These are phyloP conservation scores for Dendroctonus valens DNA, from an alignment of 1,140 invertebrate genomes.

Conservation along the genomic window DNA sequence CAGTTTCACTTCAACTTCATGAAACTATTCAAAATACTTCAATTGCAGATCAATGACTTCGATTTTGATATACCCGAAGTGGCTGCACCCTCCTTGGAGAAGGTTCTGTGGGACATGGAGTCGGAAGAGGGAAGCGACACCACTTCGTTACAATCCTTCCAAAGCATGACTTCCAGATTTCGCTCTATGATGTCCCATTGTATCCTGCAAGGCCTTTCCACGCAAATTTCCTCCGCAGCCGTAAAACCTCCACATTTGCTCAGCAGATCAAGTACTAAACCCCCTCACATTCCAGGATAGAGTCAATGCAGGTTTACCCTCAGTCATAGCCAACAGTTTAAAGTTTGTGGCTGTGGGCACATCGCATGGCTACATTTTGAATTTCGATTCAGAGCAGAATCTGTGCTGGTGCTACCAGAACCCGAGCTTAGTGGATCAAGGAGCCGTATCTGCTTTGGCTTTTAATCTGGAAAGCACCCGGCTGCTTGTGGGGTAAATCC, in stretches of 20 bases:
- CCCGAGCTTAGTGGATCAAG: conserved; percentile 65
- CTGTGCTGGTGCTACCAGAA: conserved; percentile 83
- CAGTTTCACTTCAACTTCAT: too few relatives aligned
- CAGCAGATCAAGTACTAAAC: background rate
- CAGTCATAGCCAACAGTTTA: conserved; percentile 73
- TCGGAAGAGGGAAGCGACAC: conserved; percentile 59
- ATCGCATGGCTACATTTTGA: conserved; percentile 85
- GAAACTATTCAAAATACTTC: too few relatives aligned
- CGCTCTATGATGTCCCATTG: conserved; percentile 78
- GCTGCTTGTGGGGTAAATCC: conserved; percentile 73
- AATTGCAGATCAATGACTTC: conserved; percentile 70
- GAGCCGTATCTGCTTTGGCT: conserved; percentile 80
- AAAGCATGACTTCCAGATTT: conserved; percentile 50
- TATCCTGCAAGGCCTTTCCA: conserved; percentile 79
- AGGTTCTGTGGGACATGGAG: conserved; percentile 77
- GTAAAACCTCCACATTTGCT: conserved; percentile 52
- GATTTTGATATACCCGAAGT: conserved; percentile 82
- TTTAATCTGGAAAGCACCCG: conserved; percentile 86
- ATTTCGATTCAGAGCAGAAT: conserved; percentile 83
- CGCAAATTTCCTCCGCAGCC: conserved; percentile 77
- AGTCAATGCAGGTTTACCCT: conserved; percentile 85
- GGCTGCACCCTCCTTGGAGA: conserved; percentile 78
- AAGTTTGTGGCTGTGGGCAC: conserved; percentile 87
- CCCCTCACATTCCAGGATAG: conserved; percentile 64
- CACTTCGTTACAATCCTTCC: conserved; percentile 56